phyloP scores from a whole-genome alignment of 2,797 vertebrate species.

The Hydrolagus colliei region DNA sequence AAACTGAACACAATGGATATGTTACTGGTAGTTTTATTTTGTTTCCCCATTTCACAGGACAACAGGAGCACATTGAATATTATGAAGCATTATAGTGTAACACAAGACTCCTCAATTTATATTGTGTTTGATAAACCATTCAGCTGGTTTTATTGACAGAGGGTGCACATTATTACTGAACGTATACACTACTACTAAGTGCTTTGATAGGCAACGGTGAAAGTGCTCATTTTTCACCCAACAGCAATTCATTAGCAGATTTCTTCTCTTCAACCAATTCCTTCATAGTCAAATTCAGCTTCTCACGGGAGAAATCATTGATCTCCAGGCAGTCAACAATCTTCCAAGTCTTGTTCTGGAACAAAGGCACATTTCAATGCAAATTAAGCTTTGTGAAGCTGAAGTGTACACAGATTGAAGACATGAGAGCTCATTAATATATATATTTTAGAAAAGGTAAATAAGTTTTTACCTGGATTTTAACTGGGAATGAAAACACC shows the following conservation, averaged over 20 bases:
- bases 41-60: background rate
- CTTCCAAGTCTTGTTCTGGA: constrained; percentile 85
- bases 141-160: background rate
- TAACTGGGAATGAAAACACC: constrained; percentile 88
- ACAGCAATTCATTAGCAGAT: constrained; percentile 76
- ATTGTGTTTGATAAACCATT: background rate
- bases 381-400: background rate
- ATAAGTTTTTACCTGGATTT: constrained; percentile 69
- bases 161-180: background rate
- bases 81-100: background rate
- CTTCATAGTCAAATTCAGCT: constrained; percentile 83
- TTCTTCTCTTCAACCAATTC: constrained; percentile 87
- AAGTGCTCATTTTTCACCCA: constrained; percentile 39
- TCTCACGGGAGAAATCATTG: constrained; percentile 79
- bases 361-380: background rate
- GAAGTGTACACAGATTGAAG: background rate
- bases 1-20: background rate
- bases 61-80: background rate
- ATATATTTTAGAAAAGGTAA: background rate
- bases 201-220: background rate
- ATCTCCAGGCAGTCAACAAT: constrained; percentile 78
- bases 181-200: background rate
- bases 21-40: constrained; percentile 14
- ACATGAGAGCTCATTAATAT: background rate
- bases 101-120: background rate